Conservation (phyloP, 2,113 vertebrate genomes). For the Ariopsis seemanni region DNA sequence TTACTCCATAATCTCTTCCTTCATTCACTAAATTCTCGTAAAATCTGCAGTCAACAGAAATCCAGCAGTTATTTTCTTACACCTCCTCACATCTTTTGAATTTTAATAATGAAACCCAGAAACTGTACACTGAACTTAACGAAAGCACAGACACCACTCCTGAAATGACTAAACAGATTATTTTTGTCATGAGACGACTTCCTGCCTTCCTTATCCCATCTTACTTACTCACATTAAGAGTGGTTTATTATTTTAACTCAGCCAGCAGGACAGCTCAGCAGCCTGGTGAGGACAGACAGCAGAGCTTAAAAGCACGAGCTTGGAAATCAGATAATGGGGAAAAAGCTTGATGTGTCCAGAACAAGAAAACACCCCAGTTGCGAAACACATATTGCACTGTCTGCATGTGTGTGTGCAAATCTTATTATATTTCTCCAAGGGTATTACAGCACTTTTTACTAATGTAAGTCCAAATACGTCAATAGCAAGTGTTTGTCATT, state of each 20-base stretch:
- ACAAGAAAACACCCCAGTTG: conserved; percentile 2
- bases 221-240: conserved; percentile 24
- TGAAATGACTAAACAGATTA: conserved; percentile 38
- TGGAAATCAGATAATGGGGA: conserved; percentile 7
- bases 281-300: not conserved
- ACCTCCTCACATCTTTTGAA: not conserved
- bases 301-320: conserved; percentile 41
- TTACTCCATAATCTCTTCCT: not conserved
- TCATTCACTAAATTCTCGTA: too few species aligned
- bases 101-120: not conserved
- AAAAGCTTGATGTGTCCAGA: conserved; percentile 9
- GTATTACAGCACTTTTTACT: not conserved
- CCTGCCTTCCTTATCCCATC: conserved; percentile 33
- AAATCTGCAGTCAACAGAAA: not conserved
- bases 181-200: conserved; percentile 10
- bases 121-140: not conserved
- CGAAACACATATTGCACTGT: not conserved
- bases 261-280: conserved; percentile 12
- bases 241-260: conserved; percentile 47
- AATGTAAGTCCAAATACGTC: not conserved
- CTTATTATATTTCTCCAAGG: not conserved
- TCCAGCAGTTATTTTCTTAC: not conserved
- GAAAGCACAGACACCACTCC: not conserved
- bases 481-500: not conserved
- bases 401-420: not conserved